Evolutionary conservation across 2,113 vertebrate species (phyloP).

Genomic region (Oreotragus oreotragus): DNA sequence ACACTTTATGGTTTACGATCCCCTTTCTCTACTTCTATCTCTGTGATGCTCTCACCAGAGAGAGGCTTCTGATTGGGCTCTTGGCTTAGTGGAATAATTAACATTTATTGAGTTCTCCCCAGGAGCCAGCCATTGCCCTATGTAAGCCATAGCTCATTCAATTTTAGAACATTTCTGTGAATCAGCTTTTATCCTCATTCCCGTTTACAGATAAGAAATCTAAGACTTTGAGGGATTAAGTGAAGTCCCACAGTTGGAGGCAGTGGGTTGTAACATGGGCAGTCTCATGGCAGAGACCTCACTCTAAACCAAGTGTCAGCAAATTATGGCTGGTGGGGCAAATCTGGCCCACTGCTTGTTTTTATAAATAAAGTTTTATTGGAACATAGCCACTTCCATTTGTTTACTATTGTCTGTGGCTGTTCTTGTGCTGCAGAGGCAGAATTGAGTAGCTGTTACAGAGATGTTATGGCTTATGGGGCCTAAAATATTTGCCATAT

Average conservation of each 20-base stretch:
- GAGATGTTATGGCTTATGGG: not conserved
- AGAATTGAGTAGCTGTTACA: not conserved
- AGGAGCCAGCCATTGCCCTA: not conserved
- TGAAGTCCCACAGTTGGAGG: not conserved
- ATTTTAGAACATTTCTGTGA: not conserved
- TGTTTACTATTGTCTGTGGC: not conserved
- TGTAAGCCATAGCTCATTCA: not conserved
- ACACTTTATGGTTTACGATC: not conserved
- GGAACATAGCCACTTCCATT: not conserved
- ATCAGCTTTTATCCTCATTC: not conserved
- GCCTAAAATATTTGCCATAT: not conserved
- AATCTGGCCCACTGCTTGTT: not conserved
- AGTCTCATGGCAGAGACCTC: not conserved
- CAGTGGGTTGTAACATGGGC: not conserved
- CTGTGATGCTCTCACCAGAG: not conserved
- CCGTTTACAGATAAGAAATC: not conserved
- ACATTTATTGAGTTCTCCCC: not conserved
- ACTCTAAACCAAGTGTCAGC: not conserved
- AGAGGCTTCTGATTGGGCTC: not conserved
- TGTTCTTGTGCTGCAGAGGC: not conserved
- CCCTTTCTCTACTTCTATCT: not conserved
- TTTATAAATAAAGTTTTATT: constrained; percentile 34
- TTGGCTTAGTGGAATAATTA: not conserved
- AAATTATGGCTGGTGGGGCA: not conserved
- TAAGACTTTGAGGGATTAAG: not conserved